Conservation (phyloP, 2,888 invertebrate genomes). For the Conchocele bisecta region DNA sequence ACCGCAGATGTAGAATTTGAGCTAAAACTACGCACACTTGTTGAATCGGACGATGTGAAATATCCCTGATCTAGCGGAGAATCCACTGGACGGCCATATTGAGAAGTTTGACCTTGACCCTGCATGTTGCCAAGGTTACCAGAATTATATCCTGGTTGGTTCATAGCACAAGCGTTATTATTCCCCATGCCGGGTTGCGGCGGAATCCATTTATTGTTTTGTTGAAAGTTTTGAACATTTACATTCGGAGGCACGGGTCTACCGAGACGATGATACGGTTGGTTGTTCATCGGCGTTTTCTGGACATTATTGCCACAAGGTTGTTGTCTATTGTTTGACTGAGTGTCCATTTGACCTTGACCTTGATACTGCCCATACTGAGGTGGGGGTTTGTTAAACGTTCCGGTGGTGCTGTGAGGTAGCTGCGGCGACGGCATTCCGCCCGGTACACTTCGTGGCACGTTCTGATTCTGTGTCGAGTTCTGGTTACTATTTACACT, state of each 20-base stretch:
- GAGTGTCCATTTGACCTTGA: constrained; percentile 40
- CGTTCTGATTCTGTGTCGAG: constrained; percentile 44
- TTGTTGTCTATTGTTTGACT: neutral
- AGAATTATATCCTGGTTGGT: too few species aligned
- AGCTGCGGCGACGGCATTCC: constrained; percentile 51
- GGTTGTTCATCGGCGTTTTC: constrained; percentile 36
- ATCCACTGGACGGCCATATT: constrained; percentile 67
- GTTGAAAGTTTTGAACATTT: constrained; percentile 76
- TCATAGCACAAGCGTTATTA: constrained; percentile 62
- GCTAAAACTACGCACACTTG: constrained; percentile 72
- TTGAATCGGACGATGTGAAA: constrained; percentile 74
- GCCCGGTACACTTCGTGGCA: constrained; percentile 45
- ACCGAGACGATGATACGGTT: constrained; percentile 62
- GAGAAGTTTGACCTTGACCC: constrained; percentile 56
- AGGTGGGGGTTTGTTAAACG: constrained; percentile 54
- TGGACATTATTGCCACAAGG: constrained; percentile 12
- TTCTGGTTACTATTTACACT: constrained; percentile 54
- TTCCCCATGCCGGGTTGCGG: constrained; percentile 58
- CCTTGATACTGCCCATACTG: constrained; percentile 59
- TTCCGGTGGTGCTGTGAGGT: constrained; percentile 60
- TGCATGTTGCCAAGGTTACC: constrained; percentile 49
- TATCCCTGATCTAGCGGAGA: constrained; percentile 79
- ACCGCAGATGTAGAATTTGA: constrained; percentile 60
- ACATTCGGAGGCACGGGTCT: constrained; percentile 75
- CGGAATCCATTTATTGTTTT: constrained; percentile 52